Percentiles rank a stretch among this genome's conserved stretches.
phyloP scores from a whole-genome alignment of 2,113 vertebrate genomes.

The Tetraodon nigroviridis region DNA sequence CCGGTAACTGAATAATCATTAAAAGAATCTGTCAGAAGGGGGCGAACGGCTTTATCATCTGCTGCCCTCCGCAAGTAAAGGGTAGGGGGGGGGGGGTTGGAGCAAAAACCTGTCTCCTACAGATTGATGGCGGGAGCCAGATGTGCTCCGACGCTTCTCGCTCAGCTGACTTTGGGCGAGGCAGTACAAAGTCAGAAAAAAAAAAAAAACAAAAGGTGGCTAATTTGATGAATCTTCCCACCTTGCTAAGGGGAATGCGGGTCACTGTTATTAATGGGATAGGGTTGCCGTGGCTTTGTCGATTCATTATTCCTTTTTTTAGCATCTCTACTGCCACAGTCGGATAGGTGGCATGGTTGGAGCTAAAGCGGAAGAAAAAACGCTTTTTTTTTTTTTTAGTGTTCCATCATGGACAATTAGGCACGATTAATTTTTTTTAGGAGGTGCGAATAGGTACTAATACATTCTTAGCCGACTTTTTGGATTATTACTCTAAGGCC shows the following conservation, averaged over 20 bases:
- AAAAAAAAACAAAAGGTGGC: constrained; percentile 32
- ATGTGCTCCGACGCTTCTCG: constrained; percentile 5
- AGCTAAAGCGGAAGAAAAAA: background rate
- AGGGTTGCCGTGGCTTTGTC: constrained; percentile 56
- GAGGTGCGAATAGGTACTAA: background rate
- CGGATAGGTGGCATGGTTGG: constrained; percentile 4
- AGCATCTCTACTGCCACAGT: constrained; percentile 31
- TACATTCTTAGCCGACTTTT: constrained; percentile 6
- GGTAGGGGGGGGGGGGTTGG: too few species aligned
- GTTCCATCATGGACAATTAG: background rate
- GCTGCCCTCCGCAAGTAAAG: constrained; percentile 21
- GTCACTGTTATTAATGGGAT: constrained; percentile 54
- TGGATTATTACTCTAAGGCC: background rate
- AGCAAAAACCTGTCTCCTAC: constrained; percentile 6
- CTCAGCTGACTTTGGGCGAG: constrained; percentile 46
- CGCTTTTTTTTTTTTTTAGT: background rate
- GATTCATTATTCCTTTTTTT: constrained; percentile 48
- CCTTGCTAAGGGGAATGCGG: constrained; percentile 38
- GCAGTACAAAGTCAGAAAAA: constrained; percentile 15
- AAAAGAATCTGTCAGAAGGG: constrained; percentile 36
- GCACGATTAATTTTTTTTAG: background rate
- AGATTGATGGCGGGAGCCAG: constrained; percentile 13
- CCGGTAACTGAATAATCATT: constrained; percentile 42
- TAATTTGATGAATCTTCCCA: constrained; percentile 58
- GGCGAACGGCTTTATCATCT: constrained; percentile 54